Conservation (phyloP, 64 coral and sea anemone species). For the Stichodactyla mertensii region DNA sequence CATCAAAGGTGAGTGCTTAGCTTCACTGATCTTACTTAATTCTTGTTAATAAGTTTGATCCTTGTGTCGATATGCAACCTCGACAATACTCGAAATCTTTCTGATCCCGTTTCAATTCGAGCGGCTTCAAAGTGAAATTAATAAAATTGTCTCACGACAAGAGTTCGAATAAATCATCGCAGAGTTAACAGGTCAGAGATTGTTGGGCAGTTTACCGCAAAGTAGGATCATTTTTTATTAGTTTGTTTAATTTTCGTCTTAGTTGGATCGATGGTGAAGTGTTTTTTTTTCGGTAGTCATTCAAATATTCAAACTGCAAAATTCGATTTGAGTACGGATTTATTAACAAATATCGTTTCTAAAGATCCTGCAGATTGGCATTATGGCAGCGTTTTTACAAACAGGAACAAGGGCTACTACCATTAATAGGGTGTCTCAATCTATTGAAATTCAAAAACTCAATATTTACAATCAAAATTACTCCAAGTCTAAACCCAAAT, state of each 20-base stretch:
- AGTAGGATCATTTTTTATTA: background rate
- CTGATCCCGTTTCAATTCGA: background rate
- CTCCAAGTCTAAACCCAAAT: background rate
- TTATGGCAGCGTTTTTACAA: background rate
- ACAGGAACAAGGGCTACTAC: background rate
- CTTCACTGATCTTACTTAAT: background rate
- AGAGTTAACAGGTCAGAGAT: background rate
- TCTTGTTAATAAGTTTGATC: background rate
- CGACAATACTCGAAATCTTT: background rate
- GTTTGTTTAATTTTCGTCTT: slow-evolving; percentile 6
- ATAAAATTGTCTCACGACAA: background rate
- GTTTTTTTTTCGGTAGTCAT: background rate
- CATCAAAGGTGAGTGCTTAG: background rate
- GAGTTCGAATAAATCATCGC: background rate
- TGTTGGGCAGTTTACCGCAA: background rate
- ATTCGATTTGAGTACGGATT: background rate
- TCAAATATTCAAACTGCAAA: background rate
- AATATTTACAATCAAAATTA: slow-evolving; percentile 32
- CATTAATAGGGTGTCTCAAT: background rate
- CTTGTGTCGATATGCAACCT: background rate
- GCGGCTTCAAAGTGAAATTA: background rate
- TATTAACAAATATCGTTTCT: slow-evolving; percentile 11
- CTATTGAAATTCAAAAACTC: background rate
- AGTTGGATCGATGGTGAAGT: background rate
- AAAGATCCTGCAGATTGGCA: background rate